Base-by-base conservation (phyloP, 1,140 invertebrate species). In the Musca domestica region DNA sequence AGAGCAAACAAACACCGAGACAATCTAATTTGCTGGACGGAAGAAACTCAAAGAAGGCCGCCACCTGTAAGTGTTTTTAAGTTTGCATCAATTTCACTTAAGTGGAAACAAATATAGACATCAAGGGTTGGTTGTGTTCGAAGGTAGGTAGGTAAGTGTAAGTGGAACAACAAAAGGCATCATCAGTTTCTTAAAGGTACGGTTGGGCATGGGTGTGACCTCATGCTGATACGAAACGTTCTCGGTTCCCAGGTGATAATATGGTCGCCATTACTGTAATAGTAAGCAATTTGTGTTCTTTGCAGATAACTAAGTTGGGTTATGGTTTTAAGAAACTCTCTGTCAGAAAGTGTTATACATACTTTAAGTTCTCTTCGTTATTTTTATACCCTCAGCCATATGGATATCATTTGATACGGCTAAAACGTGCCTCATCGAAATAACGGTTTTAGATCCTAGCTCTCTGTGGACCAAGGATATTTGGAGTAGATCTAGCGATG, bases 231-330 rank as follows among this genome's bases (percentile, higher is more conserved):
- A 12, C 34, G 12, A 5, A 41, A 41, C 34, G 34, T 41, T 30
- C 27, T 30, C 27, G 3, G 27, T 80, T 76, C 76, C 80, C 77
- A 80, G 77, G 77, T 80, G 77, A 80, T 80, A 80, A 80, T 80
- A 80, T 80, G 77, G 77, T 77, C 77, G 76, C 77, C 77, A 80
- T 80, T 80, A 80, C 80, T 76, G 76, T 80, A 80, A 80, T 80
- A 77, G 77, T 80, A 80, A 80, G 77, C 78, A 80, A 80, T 80
- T 80, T 77, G 80, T 80, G 77, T 80, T 80, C 77, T 80, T 76
- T 80, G 77, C 75, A 74, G 77, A 52, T 73, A 77, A 77, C 77
- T 77, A 80, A 80, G 80, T 80, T 80, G 76, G 75, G 77, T 80
- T 80, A 80, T 80, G 77, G 77, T 78, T 41, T 5, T 41, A 41